A percentile compares a stretch with the other conserved stretches of the same genome.
Evolutionary conservation across 2,113 vertebrate genomes (phyloP).

Genomic region (Planiliza haematocheilus): DNA sequence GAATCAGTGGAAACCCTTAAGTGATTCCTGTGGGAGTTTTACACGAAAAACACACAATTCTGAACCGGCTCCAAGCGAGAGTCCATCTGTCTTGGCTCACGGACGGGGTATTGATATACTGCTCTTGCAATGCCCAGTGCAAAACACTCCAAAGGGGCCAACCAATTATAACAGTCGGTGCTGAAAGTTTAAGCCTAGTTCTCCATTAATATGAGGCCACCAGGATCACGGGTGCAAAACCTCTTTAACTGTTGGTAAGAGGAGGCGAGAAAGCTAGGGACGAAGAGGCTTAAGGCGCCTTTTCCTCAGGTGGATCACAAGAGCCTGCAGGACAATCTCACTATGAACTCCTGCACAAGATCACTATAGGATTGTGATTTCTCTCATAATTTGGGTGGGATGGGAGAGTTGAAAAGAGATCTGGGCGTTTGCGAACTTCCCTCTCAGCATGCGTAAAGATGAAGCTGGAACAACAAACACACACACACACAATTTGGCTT

Average conservation of each 20-base stretch:
- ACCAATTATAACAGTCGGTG: slow-evolving; percentile 51
- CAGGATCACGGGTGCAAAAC: slow-evolving; percentile 64
- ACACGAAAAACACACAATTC: slow-evolving; percentile 50
- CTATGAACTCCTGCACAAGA: not conserved
- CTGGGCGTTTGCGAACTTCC: slow-evolving; percentile 53
- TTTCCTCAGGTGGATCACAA: slow-evolving; percentile 3
- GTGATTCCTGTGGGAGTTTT: slow-evolving; percentile 48
- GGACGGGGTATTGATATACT: slow-evolving; percentile 56
- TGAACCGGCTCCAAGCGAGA: slow-evolving; percentile 50
- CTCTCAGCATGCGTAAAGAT: slow-evolving; percentile 45
- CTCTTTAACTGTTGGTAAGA: slow-evolving; percentile 43
- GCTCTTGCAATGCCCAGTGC: slow-evolving; percentile 53
- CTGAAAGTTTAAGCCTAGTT: slow-evolving; percentile 57
- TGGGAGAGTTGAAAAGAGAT: slow-evolving; percentile 57
- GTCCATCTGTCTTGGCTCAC: slow-evolving; percentile 61
- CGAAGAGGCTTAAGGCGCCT: not conserved
- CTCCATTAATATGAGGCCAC: slow-evolving; percentile 71
- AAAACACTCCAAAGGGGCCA: slow-evolving; percentile 60
- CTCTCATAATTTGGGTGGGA: slow-evolving; percentile 35
- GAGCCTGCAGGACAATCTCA: not conserved
- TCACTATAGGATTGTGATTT: not conserved
- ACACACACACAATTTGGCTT: slow-evolving; percentile 21
- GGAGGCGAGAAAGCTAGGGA: slow-evolving; percentile 23
- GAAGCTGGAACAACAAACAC: slow-evolving; percentile 69
- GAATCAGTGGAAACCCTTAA: slow-evolving; percentile 58